phyloP scores from a whole-genome alignment of 2,888 invertebrate genomes.

The Drosophila leonis region DNA sequence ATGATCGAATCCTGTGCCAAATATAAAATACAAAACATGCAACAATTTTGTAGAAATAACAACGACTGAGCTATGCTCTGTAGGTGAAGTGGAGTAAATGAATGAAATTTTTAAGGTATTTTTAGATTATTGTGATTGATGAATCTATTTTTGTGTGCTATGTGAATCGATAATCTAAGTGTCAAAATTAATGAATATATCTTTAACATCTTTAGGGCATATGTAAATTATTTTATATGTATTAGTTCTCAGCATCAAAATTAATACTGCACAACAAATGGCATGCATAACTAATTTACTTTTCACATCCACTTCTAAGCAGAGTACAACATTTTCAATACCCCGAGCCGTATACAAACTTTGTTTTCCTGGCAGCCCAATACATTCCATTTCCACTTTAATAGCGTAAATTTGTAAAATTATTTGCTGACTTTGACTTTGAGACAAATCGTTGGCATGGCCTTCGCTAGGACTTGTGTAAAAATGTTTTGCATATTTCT shows the following conservation, averaged over 20 bases:
- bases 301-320: neutral
- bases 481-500: constrained; percentile 13
- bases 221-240: neutral
- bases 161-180: too few species aligned
- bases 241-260: too few species aligned
- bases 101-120: neutral
- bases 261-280: too few species aligned
- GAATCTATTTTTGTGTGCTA: neutral
- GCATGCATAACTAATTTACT: neutral
- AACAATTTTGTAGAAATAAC: too few species aligned
- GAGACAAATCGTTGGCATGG: constrained; percentile 27
- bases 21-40: neutral
- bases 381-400: neutral
- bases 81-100: neutral
- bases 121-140: neutral
- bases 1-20: constrained; percentile 33
- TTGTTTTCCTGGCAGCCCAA: neutral
- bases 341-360: neutral
- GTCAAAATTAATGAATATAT: neutral
- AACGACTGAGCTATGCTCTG: neutral
- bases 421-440: constrained; percentile 19
- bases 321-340: neutral
- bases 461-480: constrained; percentile 17
- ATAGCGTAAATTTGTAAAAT: constrained; percentile 12
- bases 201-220: neutral